Conservation (phyloP, 2,888 invertebrate genomes). For the Lithosia quadra region DNA sequence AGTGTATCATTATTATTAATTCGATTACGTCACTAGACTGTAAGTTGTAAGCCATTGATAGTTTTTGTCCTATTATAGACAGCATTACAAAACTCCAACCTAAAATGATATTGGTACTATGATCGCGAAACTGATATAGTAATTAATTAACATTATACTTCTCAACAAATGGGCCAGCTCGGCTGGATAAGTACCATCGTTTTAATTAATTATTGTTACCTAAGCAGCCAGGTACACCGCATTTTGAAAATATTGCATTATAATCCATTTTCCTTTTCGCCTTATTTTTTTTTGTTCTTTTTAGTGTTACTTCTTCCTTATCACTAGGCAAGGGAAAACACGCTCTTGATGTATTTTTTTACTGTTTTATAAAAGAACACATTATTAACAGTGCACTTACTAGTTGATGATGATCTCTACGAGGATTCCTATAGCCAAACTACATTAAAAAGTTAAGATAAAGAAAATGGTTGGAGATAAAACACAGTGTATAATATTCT, state of each 20-base stretch:
- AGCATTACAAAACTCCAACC: background rate
- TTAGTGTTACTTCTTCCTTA: background rate
- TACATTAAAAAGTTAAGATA: background rate
- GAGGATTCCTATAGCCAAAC: background rate
- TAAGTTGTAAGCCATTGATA: background rate
- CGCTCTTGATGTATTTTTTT: too few relatives aligned
- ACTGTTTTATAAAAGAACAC: background rate
- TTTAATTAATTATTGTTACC: background rate
- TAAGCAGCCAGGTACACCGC: background rate
- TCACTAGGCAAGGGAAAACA: background rate
- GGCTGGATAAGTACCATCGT: background rate
- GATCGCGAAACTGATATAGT: slow-evolving; percentile 4
- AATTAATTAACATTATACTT: background rate
- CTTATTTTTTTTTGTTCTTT: background rate
- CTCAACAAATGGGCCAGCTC: background rate
- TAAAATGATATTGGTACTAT: background rate
- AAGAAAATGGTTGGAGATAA: too few relatives aligned
- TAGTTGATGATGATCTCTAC: background rate
- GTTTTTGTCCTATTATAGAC: background rate
- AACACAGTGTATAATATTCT: background rate
- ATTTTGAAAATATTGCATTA: background rate
- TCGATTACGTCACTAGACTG: background rate
- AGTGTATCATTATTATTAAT: slow-evolving; percentile 6
- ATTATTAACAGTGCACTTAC: background rate
- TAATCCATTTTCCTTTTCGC: background rate